A percentile compares a stretch with the other conserved stretches of the same genome.
Conservation (phyloP, 2,797 vertebrate genomes). For the Pangasius sanitwongsei region DNA sequence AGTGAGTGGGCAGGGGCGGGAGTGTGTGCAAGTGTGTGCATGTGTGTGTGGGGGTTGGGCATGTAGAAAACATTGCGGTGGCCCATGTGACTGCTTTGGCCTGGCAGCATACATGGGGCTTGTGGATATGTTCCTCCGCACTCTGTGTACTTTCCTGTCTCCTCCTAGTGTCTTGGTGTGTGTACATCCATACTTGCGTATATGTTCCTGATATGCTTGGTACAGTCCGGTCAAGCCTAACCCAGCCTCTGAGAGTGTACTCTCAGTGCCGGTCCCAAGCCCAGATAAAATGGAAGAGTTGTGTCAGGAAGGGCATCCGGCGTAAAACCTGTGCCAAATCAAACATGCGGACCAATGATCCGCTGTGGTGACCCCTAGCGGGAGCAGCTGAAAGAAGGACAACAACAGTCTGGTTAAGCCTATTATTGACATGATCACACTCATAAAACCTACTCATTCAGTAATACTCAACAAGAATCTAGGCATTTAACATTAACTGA, state of each 20-base stretch:
- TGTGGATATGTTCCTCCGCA: conserved; percentile 47
- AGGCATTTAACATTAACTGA: background rate
- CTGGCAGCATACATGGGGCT: conserved; percentile 41
- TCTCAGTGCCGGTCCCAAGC: too few species aligned
- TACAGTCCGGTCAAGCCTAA: background rate
- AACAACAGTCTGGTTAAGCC: background rate
- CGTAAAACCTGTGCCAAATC: too few species aligned
- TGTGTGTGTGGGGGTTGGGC: conserved; percentile 8
- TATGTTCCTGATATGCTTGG: conserved; percentile 6
- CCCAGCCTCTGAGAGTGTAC: too few species aligned
- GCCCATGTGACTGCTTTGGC: conserved; percentile 40
- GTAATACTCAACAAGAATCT: background rate
- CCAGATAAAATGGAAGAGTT: too few species aligned
- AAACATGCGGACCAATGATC: too few species aligned
- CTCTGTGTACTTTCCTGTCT: conserved; percentile 47
- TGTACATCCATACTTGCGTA: background rate
- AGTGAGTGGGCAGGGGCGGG: conserved; percentile 19
- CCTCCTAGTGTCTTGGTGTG: conserved; percentile 21
- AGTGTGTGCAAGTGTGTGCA: conserved; percentile 11
- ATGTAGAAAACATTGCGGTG: conserved; percentile 23
- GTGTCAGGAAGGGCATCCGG: too few species aligned
- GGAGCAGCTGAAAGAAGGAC: too few species aligned
- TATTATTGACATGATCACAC: background rate
- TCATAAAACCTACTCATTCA: background rate
- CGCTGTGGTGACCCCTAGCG: too few species aligned